Evolutionary conservation across 2,797 vertebrate species (phyloP).

Genomic region (Pseudotriccus pelzelni): DNA sequence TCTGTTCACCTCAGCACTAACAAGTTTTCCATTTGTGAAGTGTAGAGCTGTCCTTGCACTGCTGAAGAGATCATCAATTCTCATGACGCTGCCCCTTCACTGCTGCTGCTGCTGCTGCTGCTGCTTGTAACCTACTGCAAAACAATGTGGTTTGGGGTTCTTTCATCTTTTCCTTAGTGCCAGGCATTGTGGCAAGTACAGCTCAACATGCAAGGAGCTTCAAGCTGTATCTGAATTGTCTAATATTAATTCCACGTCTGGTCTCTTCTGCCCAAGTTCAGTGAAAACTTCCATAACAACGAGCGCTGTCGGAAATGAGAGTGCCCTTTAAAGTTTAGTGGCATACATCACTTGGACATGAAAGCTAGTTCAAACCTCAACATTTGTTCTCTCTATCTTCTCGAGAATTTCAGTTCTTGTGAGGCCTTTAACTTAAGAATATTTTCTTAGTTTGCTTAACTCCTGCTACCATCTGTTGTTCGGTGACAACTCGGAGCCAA

Average conservation of each 20-base stretch:
- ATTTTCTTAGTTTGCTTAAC: conserved; percentile 53
- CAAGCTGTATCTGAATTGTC: neutral
- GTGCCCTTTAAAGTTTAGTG: neutral
- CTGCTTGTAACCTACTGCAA: neutral
- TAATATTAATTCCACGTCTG: neutral
- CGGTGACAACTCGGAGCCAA: conserved; percentile 37
- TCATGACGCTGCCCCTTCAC: neutral
- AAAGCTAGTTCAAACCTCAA: conserved; percentile 1
- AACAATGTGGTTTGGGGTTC: neutral
- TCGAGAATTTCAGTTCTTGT: neutral
- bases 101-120: neutral
- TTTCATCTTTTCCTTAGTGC: neutral
- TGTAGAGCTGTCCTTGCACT: neutral
- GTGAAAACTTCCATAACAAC: neutral
- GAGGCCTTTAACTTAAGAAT: conserved; percentile 47
- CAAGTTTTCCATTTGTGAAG: neutral
- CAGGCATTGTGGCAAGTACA: neutral
- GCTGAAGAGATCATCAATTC: neutral
- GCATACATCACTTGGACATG: neutral
- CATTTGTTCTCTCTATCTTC: neutral
- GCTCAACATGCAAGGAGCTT: neutral
- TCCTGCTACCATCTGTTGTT: conserved; percentile 65
- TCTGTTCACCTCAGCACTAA: neutral
- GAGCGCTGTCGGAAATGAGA: neutral
- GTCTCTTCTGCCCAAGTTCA: neutral